phyloP scores from a whole-genome alignment of 1,140 invertebrate species.

The Scaptomyza graminum region DNA sequence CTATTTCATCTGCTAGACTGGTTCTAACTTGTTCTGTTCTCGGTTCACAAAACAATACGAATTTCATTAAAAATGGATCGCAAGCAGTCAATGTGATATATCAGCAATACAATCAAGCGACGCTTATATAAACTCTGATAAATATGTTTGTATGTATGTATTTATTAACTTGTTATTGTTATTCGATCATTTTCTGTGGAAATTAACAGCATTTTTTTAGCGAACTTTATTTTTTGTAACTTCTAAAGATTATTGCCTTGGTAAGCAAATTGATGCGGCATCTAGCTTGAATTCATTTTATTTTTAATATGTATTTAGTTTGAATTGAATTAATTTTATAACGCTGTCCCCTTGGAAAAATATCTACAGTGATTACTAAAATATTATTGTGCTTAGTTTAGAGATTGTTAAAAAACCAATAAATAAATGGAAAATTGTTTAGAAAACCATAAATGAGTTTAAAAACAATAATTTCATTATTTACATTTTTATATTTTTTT shows the following conservation, averaged over 20 bases:
- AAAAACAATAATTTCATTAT: too few species aligned
- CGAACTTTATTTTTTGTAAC: background rate
- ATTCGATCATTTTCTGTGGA: conserved; percentile 5
- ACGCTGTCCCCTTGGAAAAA: too few species aligned
- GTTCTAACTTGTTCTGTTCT: conserved; percentile 59
- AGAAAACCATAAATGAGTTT: too few species aligned
- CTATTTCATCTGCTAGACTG: conserved; percentile 64
- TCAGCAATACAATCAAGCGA: conserved; percentile 21
- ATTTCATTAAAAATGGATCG: conserved; percentile 19
- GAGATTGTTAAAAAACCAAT: too few species aligned
- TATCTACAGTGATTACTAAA: too few species aligned
- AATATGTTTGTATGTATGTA: conserved; percentile 1
- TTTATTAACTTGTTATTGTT: background rate
- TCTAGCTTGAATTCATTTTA: too few species aligned
- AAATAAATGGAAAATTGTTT: too few species aligned
- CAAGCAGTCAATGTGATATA: background rate
- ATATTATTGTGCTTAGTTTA: too few species aligned
- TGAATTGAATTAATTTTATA: too few species aligned
- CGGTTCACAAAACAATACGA: conserved; percentile 16
- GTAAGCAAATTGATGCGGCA: too few species aligned
- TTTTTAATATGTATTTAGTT: too few species aligned
- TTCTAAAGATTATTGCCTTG: background rate
- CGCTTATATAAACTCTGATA: conserved; percentile 4
- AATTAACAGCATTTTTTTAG: background rate
- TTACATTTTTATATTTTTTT: too few species aligned